Evolutionary conservation across 37 sponge, comb jelly and placozoan genomes (phyloP).

Genomic region (Crambe crambe): DNA sequence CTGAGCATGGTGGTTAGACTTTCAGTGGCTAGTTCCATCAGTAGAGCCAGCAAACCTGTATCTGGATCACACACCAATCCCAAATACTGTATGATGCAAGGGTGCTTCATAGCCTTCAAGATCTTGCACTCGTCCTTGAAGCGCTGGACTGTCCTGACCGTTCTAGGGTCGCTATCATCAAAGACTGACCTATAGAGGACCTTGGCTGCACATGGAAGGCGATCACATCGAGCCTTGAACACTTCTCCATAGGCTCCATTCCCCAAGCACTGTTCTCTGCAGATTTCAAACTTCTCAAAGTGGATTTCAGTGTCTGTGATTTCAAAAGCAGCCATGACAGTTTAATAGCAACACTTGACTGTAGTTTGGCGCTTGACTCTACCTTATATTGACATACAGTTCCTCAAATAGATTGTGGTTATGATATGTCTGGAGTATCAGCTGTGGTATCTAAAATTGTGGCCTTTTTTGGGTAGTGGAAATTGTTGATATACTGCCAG

Average conservation of each 20-base stretch:
- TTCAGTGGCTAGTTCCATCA: slow-evolving; percentile 1
- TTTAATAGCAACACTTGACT: too few relatives aligned
- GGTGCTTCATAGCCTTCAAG: neutral
- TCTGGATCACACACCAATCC: neutral
- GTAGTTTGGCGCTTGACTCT: too few relatives aligned
- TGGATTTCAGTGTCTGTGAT: neutral
- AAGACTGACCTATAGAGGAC: neutral
- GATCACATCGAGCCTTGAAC: neutral
- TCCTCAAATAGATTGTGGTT: too few relatives aligned
- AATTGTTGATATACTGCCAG: too few relatives aligned
- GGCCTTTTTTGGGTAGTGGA: too few relatives aligned
- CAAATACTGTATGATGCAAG: neutral
- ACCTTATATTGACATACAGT: too few relatives aligned
- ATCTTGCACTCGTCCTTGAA: neutral
- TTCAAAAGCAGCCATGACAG: too few relatives aligned
- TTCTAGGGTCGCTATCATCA: neutral
- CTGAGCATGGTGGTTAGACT: slow-evolving; percentile 1
- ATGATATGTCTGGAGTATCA: too few relatives aligned
- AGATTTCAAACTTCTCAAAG: neutral
- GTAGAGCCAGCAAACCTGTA: neutral
- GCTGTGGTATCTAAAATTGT: too few relatives aligned
- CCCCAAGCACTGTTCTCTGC: neutral
- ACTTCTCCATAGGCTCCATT: neutral
- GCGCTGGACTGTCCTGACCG: neutral
- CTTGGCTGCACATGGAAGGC: slow-evolving; percentile 33